Evolutionary conservation across 2,797 vertebrate genomes (phyloP).

Genomic region (Enteromius paludinosus): DNA sequence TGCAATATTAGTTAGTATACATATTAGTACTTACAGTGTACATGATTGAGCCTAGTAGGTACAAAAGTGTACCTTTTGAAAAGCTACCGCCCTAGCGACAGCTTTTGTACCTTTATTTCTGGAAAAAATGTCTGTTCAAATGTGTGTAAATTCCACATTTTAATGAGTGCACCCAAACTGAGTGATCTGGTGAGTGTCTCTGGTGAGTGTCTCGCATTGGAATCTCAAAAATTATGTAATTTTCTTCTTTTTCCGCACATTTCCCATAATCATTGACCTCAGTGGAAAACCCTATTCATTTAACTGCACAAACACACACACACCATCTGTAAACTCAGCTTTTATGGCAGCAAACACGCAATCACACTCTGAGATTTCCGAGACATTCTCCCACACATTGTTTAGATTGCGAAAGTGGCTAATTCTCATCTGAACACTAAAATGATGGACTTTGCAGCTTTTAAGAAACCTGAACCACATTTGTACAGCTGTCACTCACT

Average conservation of each 20-base stretch:
- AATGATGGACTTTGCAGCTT: background rate
- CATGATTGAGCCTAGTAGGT: no score
- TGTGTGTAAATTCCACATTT: slow-evolving; percentile 7
- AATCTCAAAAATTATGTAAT: background rate
- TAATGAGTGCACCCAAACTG: background rate
- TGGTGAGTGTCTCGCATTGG: background rate
- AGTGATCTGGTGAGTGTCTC: background rate
- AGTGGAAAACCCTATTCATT: background rate
- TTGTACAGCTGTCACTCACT: background rate
- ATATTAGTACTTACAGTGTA: no score
- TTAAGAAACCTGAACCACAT: background rate
- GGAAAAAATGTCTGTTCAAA: background rate
- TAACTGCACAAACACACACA: background rate
- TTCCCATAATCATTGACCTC: slow-evolving; percentile 31
- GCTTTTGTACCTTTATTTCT: no score
- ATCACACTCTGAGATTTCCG: slow-evolving; percentile 1
- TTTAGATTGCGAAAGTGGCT: background rate
- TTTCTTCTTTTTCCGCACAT: slow-evolving; percentile 6
- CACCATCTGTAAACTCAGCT: background rate
- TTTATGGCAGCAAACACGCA: slow-evolving; percentile 10
- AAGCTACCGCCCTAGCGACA: no score
- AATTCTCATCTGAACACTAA: background rate
- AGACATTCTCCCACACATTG: slow-evolving; percentile 21
- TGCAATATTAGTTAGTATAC: background rate
- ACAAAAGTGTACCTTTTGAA: no score